A percentile compares a stretch with the other conserved stretches of the same genome.
phyloP scores from a whole-genome alignment of 1,140 invertebrate genomes.

The Campoletis sonorensis region DNA sequence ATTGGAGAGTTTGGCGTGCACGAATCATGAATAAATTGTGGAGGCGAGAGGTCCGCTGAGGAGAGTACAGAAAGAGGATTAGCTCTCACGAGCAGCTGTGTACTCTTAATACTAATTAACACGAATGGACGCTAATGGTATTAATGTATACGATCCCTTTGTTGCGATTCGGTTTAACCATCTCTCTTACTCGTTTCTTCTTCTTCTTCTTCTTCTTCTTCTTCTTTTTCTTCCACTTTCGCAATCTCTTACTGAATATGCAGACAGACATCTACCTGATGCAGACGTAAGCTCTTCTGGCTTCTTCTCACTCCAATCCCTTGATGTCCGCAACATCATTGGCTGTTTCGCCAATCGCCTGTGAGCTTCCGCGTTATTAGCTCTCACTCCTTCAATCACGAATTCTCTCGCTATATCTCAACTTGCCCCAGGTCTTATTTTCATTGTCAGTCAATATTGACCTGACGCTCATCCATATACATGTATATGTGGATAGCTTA shows the following conservation, averaged over 20 bases:
- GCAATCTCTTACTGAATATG: not conserved
- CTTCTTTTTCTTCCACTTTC: not conserved
- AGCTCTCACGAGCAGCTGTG: conserved; percentile 31
- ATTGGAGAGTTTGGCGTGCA: not conserved
- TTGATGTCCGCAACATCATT: not conserved
- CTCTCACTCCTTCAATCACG: conserved; percentile 29
- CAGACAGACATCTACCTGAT: not conserved
- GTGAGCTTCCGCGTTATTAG: conserved; percentile 22
- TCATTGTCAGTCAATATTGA: conserved; percentile 44
- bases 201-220: not conserved
- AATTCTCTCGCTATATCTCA: not conserved
- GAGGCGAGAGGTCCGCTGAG: not conserved
- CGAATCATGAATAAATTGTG: conserved; percentile 25
- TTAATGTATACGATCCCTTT: conserved; percentile 51
- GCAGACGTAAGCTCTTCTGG: not conserved
- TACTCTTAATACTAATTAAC: conserved; percentile 50
- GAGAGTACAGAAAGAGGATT: not conserved
- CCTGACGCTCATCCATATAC: not conserved
- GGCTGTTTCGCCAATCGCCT: not conserved
- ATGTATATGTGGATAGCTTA: not conserved
- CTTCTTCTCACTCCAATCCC: not conserved
- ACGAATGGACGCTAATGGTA: conserved; percentile 49
- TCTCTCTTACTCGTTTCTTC: not conserved
- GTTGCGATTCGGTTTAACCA: conserved; percentile 35
- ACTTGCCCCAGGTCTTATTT: conserved; percentile 32